These are phyloP conservation scores for Thereva unica DNA, from an alignment of 2,888 invertebrate genomes.

Conservation along the genomic window DNA sequence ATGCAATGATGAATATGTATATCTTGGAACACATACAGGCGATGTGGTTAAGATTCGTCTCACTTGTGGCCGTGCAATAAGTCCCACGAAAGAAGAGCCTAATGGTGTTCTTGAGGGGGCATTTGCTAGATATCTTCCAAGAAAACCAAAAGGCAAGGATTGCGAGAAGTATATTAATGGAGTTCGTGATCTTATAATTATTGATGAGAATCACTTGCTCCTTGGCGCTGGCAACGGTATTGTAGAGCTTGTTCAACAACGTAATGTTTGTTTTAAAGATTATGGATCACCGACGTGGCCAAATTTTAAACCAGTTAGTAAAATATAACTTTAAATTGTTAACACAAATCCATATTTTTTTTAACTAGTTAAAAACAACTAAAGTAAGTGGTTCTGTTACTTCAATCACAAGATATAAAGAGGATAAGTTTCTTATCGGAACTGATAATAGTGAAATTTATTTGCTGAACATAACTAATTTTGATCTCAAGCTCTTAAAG, in stretches of 20 bases:
- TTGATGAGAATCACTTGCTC: conserved; percentile 66
- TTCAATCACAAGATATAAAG: conserved; percentile 67
- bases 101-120: conserved; percentile 60
- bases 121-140: conserved; percentile 57
- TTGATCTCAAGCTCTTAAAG: conserved; percentile 70
- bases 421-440: conserved; percentile 71
- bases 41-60: conserved; percentile 60
- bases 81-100: conserved; percentile 46
- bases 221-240: conserved; percentile 87
- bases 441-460: conserved; percentile 82
- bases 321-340: conserved; percentile 44
- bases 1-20: conserved; percentile 72
- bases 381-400: conserved; percentile 72
- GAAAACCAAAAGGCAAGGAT: conserved; percentile 55
- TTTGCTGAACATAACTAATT: conserved; percentile 69
- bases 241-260: conserved; percentile 71
- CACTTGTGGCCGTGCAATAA: conserved; percentile 56
- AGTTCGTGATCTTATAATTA: conserved; percentile 67
- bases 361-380: conserved; percentile 61
- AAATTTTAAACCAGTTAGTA: conserved; percentile 60
- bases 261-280: conserved; percentile 57
- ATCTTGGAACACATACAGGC: conserved; percentile 86
- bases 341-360: background rate
- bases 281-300: conserved; percentile 63
- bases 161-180: conserved; percentile 57